Evolutionary conservation across 2,113 vertebrate species (phyloP).

Genomic region (Hucho hucho): DNA sequence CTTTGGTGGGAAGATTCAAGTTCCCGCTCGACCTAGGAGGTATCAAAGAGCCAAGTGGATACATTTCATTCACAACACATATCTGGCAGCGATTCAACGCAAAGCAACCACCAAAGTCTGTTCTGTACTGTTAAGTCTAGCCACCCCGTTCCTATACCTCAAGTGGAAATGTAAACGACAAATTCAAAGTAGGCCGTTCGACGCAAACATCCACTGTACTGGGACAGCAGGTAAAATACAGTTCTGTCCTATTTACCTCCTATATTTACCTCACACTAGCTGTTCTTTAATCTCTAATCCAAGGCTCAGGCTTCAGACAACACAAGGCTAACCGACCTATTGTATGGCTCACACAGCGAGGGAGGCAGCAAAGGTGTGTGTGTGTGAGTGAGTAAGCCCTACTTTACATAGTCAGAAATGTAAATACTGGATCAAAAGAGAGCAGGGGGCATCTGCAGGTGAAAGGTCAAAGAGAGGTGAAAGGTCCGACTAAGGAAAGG

Average conservation of each 20-base stretch:
- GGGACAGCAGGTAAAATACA: slow-evolving; percentile 66
- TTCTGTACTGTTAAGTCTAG: slow-evolving; percentile 25
- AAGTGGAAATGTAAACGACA: slow-evolving; percentile 20
- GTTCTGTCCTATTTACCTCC: slow-evolving; percentile 66
- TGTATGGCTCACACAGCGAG: slow-evolving; percentile 56
- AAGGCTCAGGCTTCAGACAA: slow-evolving; percentile 65
- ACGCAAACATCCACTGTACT: slow-evolving; percentile 62
- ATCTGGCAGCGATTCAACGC: not conserved
- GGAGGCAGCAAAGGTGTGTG: slow-evolving; percentile 48
- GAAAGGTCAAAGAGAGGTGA: slow-evolving; percentile 67
- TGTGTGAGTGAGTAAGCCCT: slow-evolving; percentile 74
- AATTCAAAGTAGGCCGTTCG: slow-evolving; percentile 40
- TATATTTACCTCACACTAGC: slow-evolving; percentile 64
- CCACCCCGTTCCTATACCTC: slow-evolving; percentile 19
- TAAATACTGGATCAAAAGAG: slow-evolving; percentile 67
- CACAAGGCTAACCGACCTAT: slow-evolving; percentile 55
- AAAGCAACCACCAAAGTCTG: not conserved
- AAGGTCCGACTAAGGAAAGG: slow-evolving; percentile 32
- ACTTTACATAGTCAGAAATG: slow-evolving; percentile 68
- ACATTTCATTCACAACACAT: not conserved
- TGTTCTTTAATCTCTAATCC: slow-evolving; percentile 76
- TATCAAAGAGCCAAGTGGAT: not conserved
- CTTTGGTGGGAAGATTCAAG: not conserved
- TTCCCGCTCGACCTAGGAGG: not conserved
- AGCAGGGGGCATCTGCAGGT: slow-evolving; percentile 64